phyloP scores from a whole-genome alignment of 2,113 vertebrate species.

The Hirundichthys speculiger region DNA sequence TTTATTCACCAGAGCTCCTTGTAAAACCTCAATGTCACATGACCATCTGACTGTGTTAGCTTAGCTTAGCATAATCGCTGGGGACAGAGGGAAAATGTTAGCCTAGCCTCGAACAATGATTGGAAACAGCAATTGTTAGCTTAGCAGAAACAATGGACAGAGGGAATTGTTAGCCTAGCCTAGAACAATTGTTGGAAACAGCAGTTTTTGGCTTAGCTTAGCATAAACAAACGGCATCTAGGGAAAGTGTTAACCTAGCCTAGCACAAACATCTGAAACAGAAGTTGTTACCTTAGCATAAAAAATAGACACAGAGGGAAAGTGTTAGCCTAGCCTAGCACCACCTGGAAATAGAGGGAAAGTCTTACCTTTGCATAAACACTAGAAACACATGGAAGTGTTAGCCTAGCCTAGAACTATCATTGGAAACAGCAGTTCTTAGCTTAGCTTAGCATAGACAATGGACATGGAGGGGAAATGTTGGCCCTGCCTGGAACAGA shows the following conservation, averaged over 20 bases:
- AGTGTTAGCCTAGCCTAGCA: not conserved
- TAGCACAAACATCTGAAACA: too few species aligned
- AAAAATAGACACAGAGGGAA: not conserved
- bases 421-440: not conserved
- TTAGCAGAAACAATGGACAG: too few species aligned
- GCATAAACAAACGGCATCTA: too few species aligned
- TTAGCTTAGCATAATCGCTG: not conserved
- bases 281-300: too few species aligned
- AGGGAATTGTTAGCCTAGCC: too few species aligned
- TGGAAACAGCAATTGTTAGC: too few species aligned
- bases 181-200: too few species aligned
- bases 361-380: not conserved
- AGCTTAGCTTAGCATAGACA: not conserved
- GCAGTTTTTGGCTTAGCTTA: too few species aligned
- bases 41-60: too few species aligned
- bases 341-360: not conserved
- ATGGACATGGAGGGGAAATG: not conserved
- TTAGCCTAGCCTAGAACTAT: not conserved
- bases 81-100: not conserved
- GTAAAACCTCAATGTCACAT: too few species aligned
- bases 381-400: not conserved
- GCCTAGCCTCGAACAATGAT: too few species aligned
- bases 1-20: not conserved
- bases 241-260: too few species aligned
- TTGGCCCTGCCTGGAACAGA: not conserved